These are phyloP conservation scores for Corynorhinus townsendii DNA, from an alignment of 2,113 vertebrate genomes.

Conservation along the genomic window DNA sequence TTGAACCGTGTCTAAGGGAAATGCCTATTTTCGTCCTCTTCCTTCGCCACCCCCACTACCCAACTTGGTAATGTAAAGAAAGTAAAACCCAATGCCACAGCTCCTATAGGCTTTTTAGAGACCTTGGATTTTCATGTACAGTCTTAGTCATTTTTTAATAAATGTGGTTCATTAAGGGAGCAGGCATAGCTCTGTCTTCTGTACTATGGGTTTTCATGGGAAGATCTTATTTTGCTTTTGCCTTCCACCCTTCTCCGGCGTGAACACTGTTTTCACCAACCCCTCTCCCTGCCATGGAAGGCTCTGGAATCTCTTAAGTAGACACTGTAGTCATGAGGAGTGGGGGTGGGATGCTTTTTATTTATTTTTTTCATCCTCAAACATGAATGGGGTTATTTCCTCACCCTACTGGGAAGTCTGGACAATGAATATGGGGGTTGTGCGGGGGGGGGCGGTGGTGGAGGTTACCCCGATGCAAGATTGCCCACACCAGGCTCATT, in stretches of 20 bases:
- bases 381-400: slow-evolving; percentile 35
- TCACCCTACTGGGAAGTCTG: slow-evolving; percentile 38
- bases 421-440: slow-evolving; percentile 36
- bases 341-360: slow-evolving; percentile 5
- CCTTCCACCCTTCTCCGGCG: not conserved
- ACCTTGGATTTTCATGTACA: slow-evolving; percentile 76
- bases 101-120: slow-evolving; percentile 59
- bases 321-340: not conserved
- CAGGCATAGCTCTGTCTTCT: slow-evolving; percentile 50
- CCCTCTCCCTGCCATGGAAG: not conserved
- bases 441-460: not conserved
- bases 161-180: slow-evolving; percentile 78
- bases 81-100: slow-evolving; percentile 48
- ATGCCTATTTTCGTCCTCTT: not conserved
- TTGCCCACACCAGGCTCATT: not conserved
- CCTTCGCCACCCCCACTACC: not conserved
- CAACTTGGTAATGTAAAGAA: slow-evolving; percentile 58
- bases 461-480: not conserved
- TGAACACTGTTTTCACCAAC: not conserved
- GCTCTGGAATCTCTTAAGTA: not conserved
- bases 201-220: not conserved
- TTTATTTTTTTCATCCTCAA: not conserved
- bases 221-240: not conserved
- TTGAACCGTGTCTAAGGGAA: slow-evolving; percentile 69
- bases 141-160: slow-evolving; percentile 85